Conservation (phyloP, 2,888 invertebrate species). For the Laspeyria flexula region DNA sequence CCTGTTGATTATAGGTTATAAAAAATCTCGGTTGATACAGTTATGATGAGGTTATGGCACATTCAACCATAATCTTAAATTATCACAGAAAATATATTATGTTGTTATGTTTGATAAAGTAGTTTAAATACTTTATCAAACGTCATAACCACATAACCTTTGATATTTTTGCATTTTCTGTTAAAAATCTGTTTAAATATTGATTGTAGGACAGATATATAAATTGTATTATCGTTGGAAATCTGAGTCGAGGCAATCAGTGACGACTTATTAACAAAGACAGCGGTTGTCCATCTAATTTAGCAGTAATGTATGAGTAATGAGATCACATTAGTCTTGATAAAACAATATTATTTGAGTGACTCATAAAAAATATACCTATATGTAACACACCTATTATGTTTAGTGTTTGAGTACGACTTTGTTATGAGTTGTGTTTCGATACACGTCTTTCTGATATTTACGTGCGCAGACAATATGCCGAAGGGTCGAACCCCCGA, state of each 20-base stretch:
- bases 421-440: slow-evolving; percentile 4
- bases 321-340: slow-evolving; percentile 37
- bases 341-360: slow-evolving; percentile 29
- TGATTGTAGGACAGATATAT: slow-evolving; percentile 13
- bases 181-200: slow-evolving; percentile 5
- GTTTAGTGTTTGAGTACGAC: background rate
- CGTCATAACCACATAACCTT: no score
- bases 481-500: slow-evolving; percentile 22
- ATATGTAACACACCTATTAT: slow-evolving; percentile 1
- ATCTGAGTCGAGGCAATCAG: slow-evolving; percentile 12
- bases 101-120: no score
- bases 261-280: slow-evolving; percentile 35
- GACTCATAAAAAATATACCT: slow-evolving; percentile 25
- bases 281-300: slow-evolving; percentile 36
- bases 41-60: no score
- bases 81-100: no score
- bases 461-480: slow-evolving; percentile 24
- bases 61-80: no score
- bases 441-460: slow-evolving; percentile 3
- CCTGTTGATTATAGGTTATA: no score
- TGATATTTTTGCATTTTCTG: background rate
- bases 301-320: slow-evolving; percentile 39
- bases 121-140: no score
- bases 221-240: slow-evolving; percentile 15
- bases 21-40: no score